phyloP scores from a whole-genome alignment of 2,888 invertebrate species.

The Spodoptera picta region DNA sequence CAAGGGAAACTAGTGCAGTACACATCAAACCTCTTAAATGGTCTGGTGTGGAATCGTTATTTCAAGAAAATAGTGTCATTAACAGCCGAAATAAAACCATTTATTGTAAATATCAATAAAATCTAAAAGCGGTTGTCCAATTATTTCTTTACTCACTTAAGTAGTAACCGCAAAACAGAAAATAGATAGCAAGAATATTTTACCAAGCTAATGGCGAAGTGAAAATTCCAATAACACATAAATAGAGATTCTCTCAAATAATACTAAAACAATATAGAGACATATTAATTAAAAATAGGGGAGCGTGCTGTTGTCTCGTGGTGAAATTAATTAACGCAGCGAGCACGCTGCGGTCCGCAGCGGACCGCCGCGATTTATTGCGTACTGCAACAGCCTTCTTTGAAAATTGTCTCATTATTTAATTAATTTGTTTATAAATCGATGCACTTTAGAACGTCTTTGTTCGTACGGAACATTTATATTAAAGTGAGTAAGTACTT shows the following conservation, averaged over 20 bases:
- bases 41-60: too few species aligned
- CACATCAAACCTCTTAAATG: too few species aligned
- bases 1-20: too few species aligned
- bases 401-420: constrained; percentile 32
- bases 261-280: constrained; percentile 50
- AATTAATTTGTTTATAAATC: constrained; percentile 25
- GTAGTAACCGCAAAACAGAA: background rate
- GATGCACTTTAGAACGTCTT: background rate
- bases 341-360: constrained; percentile 51
- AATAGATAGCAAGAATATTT: background rate
- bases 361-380: constrained; percentile 49
- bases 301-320: constrained; percentile 61
- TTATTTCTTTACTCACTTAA: too few species aligned
- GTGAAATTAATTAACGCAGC: constrained; percentile 71
- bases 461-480: background rate
- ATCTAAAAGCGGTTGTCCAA: too few species aligned
- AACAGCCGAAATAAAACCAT: too few species aligned
- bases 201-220: background rate
- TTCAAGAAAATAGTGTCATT: too few species aligned
- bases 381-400: constrained; percentile 32
- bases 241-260: constrained; percentile 28
- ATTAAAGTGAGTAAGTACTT: background rate
- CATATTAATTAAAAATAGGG: constrained; percentile 69
- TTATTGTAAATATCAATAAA: too few species aligned
- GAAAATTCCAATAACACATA: constrained; percentile 10